Percentiles rank a stretch among this genome's conserved stretches.
Evolutionary conservation across 2,113 vertebrate species (phyloP).

Genomic region (Orycteropus afer): DNA sequence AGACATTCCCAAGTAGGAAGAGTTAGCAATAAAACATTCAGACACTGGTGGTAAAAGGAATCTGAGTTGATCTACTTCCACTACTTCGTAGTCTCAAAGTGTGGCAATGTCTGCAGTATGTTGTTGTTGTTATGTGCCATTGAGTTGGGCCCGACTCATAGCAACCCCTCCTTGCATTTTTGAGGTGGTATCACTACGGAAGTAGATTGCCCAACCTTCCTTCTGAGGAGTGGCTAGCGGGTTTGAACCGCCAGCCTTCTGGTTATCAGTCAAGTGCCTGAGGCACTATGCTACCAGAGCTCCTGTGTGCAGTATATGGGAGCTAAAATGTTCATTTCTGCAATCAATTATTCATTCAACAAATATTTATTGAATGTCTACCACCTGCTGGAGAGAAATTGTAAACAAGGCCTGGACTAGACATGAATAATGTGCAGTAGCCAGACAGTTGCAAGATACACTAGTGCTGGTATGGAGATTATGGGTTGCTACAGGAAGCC

Average conservation of each 20-base stretch:
- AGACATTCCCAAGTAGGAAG: not conserved
- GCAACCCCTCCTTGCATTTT: too few relatives aligned
- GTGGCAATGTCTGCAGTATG: accelerated
- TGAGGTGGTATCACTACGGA: too few relatives aligned
- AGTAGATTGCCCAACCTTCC: too few relatives aligned
- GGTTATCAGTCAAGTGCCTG: too few relatives aligned
- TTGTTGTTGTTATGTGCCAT: too few relatives aligned
- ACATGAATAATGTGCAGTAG: not conserved
- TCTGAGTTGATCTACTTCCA: not conserved
- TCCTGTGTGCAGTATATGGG: accelerated
- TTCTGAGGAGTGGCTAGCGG: too few relatives aligned
- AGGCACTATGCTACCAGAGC: too few relatives aligned
- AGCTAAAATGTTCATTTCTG: not conserved
- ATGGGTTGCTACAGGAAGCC: accelerated
- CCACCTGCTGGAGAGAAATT: not conserved
- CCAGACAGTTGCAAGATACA: accelerated
- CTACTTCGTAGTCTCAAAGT: not conserved
- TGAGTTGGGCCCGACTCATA: too few relatives aligned
- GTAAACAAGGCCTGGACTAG: not conserved
- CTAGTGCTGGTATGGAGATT: too few relatives aligned
- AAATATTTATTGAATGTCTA: not conserved
- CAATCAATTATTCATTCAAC: not conserved
- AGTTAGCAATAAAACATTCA: not conserved
- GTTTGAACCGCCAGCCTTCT: too few relatives aligned
- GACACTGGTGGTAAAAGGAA: not conserved